These are phyloP conservation scores for Platerodrilus igneus DNA, from an alignment of 2,888 invertebrate genomes.

Conservation along the genomic window DNA sequence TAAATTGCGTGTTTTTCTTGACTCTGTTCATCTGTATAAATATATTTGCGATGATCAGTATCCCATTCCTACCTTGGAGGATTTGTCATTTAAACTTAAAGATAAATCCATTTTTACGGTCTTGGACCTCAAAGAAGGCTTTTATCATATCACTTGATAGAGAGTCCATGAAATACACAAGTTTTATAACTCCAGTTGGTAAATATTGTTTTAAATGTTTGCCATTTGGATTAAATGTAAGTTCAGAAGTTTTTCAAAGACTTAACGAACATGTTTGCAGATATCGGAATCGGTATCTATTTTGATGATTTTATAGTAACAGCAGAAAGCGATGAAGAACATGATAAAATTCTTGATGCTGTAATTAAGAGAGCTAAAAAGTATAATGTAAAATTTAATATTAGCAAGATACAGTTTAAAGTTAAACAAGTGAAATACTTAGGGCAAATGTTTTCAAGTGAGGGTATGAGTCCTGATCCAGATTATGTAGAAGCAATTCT, in stretches of 20 bases:
- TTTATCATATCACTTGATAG: constrained; percentile 34
- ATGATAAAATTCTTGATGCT: constrained; percentile 27
- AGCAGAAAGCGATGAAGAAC: constrained; percentile 20
- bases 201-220: constrained; percentile 25
- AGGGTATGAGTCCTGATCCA: constrained; percentile 25
- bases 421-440: constrained; percentile 31
- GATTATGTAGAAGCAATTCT: constrained; percentile 23
- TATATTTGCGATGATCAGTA: constrained; percentile 24
- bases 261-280: constrained; percentile 36
- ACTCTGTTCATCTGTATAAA: constrained; percentile 31
- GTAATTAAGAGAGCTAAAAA: constrained; percentile 29
- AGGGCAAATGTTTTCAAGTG: constrained; percentile 25
- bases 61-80: constrained; percentile 28
- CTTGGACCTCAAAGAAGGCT: constrained; percentile 36
- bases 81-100: constrained; percentile 22
- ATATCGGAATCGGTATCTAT: constrained; percentile 36
- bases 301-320: constrained; percentile 33
- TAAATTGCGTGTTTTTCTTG: constrained; percentile 32
- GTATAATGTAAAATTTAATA: constrained; percentile 35
- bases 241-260: constrained; percentile 36
- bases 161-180: constrained; percentile 31
- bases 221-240: constrained; percentile 18
- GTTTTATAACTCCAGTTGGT: constrained; percentile 34
- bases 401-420: constrained; percentile 32
- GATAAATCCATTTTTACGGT: constrained; percentile 27